A percentile compares a stretch with the other conserved stretches of the same genome.
phyloP scores from a whole-genome alignment of 2,797 vertebrate genomes.

The Alosa sapidissima region DNA sequence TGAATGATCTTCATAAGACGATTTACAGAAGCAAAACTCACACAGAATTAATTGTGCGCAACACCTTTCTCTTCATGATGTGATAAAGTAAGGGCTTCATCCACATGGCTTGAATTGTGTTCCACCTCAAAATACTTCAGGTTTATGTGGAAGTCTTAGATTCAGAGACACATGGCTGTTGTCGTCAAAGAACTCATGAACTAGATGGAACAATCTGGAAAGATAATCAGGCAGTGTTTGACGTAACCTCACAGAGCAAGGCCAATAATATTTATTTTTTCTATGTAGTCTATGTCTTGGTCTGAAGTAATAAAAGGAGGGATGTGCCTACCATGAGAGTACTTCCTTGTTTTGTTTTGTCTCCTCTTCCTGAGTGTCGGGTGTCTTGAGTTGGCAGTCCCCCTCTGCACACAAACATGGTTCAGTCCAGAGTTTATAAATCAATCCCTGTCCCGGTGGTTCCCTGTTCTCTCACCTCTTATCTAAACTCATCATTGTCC shows the following conservation, averaged over 20 bases:
- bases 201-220: constrained; percentile 11
- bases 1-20: background rate
- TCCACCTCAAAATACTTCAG: background rate
- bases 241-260: background rate
- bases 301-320: background rate
- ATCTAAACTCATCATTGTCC: background rate
- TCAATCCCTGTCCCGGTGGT: background rate
- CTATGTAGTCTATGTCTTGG: too few species aligned
- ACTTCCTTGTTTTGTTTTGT: constrained; percentile 49
- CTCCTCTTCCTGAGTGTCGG: constrained; percentile 71
- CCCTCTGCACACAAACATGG: constrained; percentile 68
- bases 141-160: background rate
- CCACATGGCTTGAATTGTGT: background rate
- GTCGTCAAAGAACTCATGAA: background rate
- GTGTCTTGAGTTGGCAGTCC: constrained; percentile 69
- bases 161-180: background rate
- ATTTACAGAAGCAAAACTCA: background rate
- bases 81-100: background rate
- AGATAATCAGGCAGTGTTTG: background rate
- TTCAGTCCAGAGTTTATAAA: constrained; percentile 22
- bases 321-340: constrained; percentile 63
- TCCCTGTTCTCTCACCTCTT: background rate
- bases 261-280: too few species aligned
- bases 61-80: background rate
- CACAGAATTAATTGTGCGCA: background rate